phyloP scores from a whole-genome alignment of 2,888 invertebrate species.

The Oscheius sp. region DNA sequence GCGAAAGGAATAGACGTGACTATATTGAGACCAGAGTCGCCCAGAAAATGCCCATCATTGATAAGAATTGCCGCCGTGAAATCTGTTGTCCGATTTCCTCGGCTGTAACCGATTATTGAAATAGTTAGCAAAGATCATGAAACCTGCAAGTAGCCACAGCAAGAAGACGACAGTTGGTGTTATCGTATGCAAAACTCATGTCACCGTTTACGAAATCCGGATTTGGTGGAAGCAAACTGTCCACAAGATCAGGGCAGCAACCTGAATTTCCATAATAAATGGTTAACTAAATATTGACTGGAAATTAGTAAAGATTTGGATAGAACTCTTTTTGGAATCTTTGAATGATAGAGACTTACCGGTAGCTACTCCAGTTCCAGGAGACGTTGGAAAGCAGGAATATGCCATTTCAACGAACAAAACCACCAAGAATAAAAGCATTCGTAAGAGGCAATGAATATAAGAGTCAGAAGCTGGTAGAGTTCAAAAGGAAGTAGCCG shows the following conservation, averaged over 20 bases:
- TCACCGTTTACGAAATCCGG: background rate
- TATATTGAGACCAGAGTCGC: background rate
- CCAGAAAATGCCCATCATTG: background rate
- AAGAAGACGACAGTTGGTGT: background rate
- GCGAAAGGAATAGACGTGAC: background rate
- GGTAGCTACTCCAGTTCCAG: background rate
- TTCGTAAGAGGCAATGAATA: background rate
- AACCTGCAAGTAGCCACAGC: constrained; percentile 13
- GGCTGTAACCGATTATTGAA: background rate
- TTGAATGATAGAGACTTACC: background rate
- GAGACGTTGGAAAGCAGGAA: constrained; percentile 4
- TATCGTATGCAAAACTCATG: constrained; percentile 11
- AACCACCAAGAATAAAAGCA: constrained; percentile 8
- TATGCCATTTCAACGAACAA: background rate
- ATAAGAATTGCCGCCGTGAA: constrained; percentile 1
- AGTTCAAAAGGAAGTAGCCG: background rate
- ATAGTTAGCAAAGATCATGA: background rate
- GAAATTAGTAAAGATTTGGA: no score
- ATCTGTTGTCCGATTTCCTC: background rate
- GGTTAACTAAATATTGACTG: background rate
- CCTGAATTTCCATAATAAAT: background rate
- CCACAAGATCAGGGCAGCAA: constrained; percentile 19
- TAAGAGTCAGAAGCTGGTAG: background rate
- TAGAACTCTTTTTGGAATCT: no score
- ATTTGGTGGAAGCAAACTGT: background rate